Evolutionary conservation across 2,888 invertebrate species (phyloP), one percentile per base, ranked within the genome.

Genomic region (Euplagia quadripunctaria): DNA sequence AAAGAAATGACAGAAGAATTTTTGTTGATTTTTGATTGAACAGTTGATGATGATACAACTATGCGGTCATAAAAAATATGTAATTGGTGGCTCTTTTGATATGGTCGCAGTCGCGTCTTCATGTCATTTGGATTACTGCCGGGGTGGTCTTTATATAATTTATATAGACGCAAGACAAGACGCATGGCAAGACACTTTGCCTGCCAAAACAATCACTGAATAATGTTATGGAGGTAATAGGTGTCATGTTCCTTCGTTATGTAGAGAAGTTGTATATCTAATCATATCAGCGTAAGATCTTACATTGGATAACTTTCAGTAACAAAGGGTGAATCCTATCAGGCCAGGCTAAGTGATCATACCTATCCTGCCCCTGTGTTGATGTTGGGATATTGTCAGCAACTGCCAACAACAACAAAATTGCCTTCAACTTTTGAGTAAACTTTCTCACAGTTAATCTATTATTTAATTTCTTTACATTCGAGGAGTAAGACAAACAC

Each of bases 1-100:
- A 73, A 75, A 76, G 64, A n/a, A 46, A 58, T 64, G 66, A 72
- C 46, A 64, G 71, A 61, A 61, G 61, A 46, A 58, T 69, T 61
- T 31, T 58, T 67, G 61, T 63, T 20, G 52, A 68, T 68, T 65
- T 69, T 68, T 70, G 51, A 70, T 74, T 69, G 70, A 67, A 70
- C 58, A 20, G 55, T 64, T 64, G 64, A 52, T 73, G 55, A 49
- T 68, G 49, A 41, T 69, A 69, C 55, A 20, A 61, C 17, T 31
- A 11, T 20, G 11, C 46, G 16, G 46, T 61, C 14, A 42, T 31
- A 58, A 64, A 51, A 64, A 64, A 63, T 49, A 46, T 49, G 31
- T 31, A 63, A 31, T 70, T 51, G n/a, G 58, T 61, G 51, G 31
- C 17, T 66, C 31, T 49, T 49, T 49, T 66, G 31, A 9, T 61